Evolutionary conservation across 2,113 vertebrate genomes (phyloP), one percentile per base, ranked within the genome.

Genomic region (Myocastor coypus): DNA sequence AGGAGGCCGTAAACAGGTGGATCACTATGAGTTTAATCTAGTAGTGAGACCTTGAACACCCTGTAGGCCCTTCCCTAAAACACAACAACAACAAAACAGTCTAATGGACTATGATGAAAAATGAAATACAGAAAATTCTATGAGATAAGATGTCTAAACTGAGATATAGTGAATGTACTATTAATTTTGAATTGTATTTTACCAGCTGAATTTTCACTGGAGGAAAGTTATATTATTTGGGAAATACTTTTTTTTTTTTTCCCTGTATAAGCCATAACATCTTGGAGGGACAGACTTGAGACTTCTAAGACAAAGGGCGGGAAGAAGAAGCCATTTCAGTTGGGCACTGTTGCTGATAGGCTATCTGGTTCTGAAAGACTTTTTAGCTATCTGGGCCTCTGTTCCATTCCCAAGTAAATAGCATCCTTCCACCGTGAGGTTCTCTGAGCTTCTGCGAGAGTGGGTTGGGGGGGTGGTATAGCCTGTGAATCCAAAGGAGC

Each of bases 111-210:
- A 17, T 40, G 17, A 34, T 30, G 42, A 77, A 59, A 90, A 87
- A 50, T 16, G 26, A 68, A 64, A 85, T 1, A 20, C 13, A 86
- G 26, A 77, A 92, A 89, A 93, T 77, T 22, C 14, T 42, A 19
- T 14, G 42, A 4, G 32, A 4, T 87, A 82, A 83, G 40, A 57
- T 28, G 80, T 32, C 55, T 83, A 55, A 78, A 26, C 2, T 59
- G 34, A 28, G 40, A 12, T 28, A 9, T 17, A 1, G 3, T 34
- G 32, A 94, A 61, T 77, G 77, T 66, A 19, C 30, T 42, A 4
- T 30, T 34, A 63, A 66, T 64, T 81, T 30, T 50, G 34, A 89
- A 87, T 83, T 95, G 37, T 63, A 85, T 83, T 96, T 96, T 89
- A 64, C 13, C 3, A 50, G 10, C 1, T 34, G 4, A 26, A 83